Percentiles rank a stretch among this genome's conserved stretches.
Conservation (phyloP, 1,140 invertebrate genomes). For the Drosophila murphyi region DNA sequence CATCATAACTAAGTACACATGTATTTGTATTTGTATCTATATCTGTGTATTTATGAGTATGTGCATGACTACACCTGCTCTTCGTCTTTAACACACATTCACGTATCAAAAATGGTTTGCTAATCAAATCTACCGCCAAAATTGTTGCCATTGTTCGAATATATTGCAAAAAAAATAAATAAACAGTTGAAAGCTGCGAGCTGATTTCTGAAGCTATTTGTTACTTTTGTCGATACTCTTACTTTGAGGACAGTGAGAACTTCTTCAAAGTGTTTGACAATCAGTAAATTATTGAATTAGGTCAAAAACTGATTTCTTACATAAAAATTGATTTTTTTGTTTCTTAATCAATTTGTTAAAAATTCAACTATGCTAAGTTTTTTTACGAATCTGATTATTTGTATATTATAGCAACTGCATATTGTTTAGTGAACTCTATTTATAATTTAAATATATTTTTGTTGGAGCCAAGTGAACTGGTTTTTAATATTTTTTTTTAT, state of each 20-base stretch:
- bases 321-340: no score
- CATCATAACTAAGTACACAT: slow-evolving; percentile 9
- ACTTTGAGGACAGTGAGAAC: neutral
- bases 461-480: no score
- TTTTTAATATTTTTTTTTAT: no score
- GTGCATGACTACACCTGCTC: slow-evolving; percentile 3
- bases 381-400: no score
- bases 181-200: slow-evolving; percentile 4
- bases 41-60: neutral
- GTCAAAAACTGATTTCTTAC: no score
- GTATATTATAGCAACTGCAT: no score
- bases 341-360: no score
- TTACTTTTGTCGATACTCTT: neutral
- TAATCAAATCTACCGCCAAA: slow-evolving; percentile 73
- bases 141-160: slow-evolving; percentile 46
- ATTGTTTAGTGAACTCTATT: no score
- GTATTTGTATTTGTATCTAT: neutral
- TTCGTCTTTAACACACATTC: neutral
- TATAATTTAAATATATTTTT: no score
- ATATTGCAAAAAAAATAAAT: slow-evolving; percentile 7
- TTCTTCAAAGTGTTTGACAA: neutral
- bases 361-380: no score
- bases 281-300: no score
- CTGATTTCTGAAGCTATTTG: slow-evolving; percentile 28
- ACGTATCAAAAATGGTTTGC: slow-evolving; percentile 37